Evolutionary conservation across 37 sponge, comb jelly and placozoan species (phyloP).

Genomic region (Halisarca cf. caerulea): DNA sequence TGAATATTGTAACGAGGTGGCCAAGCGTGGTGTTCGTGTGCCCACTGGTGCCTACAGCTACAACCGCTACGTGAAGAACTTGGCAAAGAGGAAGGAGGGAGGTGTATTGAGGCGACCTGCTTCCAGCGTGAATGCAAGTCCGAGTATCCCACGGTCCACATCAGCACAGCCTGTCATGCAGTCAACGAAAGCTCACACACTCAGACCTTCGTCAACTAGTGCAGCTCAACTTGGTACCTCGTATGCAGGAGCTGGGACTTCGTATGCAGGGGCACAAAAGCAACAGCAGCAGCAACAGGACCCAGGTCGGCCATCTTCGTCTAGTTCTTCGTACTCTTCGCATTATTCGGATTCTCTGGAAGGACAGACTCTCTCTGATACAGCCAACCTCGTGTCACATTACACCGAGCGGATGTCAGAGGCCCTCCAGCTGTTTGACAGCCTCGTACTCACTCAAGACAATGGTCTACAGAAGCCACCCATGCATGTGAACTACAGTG

Average conservation of each 20-base stretch:
- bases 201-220: neutral
- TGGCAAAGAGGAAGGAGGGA: neutral
- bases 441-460: neutral
- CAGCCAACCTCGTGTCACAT: neutral
- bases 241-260: neutral
- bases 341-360: neutral
- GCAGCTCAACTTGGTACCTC: neutral
- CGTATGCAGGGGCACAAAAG: no score
- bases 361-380: neutral
- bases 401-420: slow-evolving; percentile 20
- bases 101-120: slow-evolving; percentile 16
- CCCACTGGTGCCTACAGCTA: neutral
- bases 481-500: neutral
- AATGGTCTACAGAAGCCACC: neutral
- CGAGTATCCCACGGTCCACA: neutral
- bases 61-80: neutral
- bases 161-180: neutral
- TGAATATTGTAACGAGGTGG: slow-evolving; percentile 22
- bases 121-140: neutral
- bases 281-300: no score
- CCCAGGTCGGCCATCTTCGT: neutral
- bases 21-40: neutral
- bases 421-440: slow-evolving; percentile 13
- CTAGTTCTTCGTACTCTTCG: neutral
- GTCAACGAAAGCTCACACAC: neutral